phyloP scores from a whole-genome alignment of 2,888 invertebrate genomes.

The Camptogramma bilineatum region DNA sequence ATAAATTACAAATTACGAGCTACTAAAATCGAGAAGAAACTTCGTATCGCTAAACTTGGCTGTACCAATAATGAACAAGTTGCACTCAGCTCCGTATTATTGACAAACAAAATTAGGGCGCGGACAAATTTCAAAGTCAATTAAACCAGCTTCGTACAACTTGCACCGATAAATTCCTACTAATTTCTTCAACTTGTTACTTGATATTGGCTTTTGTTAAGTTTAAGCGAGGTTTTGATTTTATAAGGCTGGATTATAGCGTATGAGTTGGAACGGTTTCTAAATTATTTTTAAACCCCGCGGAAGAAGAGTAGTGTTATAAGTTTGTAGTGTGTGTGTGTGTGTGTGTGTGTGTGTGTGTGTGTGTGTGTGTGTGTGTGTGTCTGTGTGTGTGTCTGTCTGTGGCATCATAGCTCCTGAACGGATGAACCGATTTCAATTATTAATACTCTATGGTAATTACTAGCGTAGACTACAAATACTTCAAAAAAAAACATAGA shows the following conservation, averaged over 20 bases:
- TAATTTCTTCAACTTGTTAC: conserved; percentile 28
- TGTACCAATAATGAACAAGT: conserved; percentile 29
- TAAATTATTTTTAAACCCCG: not conserved
- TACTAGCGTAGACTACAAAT: no score
- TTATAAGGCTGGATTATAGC: conserved; percentile 7
- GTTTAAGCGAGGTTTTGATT: conserved; percentile 17
- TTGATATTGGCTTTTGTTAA: conserved; percentile 14
- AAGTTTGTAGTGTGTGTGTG: no score
- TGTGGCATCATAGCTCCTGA: no score
- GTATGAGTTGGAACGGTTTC: not conserved
- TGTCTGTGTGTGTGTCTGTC: no score
- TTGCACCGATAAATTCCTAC: conserved; percentile 25
- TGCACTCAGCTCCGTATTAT: conserved; percentile 23
- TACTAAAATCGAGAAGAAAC: conserved; percentile 21
- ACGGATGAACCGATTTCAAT: no score
- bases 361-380: no score
- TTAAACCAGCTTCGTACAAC: conserved; percentile 17
- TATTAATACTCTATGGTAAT: no score
- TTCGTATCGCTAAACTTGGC: conserved; percentile 21
- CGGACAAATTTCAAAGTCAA: conserved; percentile 25
- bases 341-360: no score
- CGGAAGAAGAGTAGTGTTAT: not conserved
- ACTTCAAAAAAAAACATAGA: no score
- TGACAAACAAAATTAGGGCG: conserved; percentile 29
- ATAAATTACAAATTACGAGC: conserved; percentile 8